These are phyloP conservation scores for Craniophora ligustri DNA, from an alignment of 2,888 invertebrate species.

Conservation along the genomic window DNA sequence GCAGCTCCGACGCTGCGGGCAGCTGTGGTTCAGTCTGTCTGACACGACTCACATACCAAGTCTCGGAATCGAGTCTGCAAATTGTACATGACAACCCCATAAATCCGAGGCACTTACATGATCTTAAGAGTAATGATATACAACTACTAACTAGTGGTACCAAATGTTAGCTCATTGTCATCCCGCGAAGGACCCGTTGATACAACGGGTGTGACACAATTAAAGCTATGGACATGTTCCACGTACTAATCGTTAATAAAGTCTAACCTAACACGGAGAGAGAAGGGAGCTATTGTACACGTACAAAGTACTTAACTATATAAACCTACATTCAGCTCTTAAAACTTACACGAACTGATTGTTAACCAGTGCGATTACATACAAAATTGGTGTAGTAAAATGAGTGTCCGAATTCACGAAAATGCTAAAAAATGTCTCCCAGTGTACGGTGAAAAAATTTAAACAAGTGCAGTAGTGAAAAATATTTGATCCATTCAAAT, in stretches of 20 bases:
- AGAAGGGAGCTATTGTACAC: constrained; percentile 83
- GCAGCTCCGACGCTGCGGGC: constrained; percentile 6
- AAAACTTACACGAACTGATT: constrained; percentile 80
- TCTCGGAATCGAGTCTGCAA: constrained; percentile 66
- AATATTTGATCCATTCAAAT: constrained; percentile 75
- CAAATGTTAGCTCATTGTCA: constrained; percentile 80
- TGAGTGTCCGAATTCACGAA: constrained; percentile 80
- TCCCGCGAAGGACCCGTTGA: constrained; percentile 83
- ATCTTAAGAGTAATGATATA: constrained; percentile 87
- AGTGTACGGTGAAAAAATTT: constrained; percentile 76
- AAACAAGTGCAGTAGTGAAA: constrained; percentile 83
- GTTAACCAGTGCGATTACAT: constrained; percentile 83
- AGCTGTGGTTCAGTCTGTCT: constrained; percentile 36
- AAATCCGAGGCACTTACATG: constrained; percentile 87
- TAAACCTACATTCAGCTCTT: constrained; percentile 82
- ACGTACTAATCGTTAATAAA: constrained; percentile 81
- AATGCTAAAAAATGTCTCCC: constrained; percentile 80
- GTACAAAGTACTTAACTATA: constrained; percentile 83
- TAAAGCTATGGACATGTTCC: constrained; percentile 89
- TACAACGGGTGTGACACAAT: constrained; percentile 86
- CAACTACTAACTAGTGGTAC: constrained; percentile 84
- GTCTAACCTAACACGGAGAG: constrained; percentile 85
- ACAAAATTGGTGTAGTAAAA: constrained; percentile 84
- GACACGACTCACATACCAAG: constrained; percentile 30
- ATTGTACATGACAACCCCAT: constrained; percentile 81